phyloP scores from a whole-genome alignment of 2,888 invertebrate genomes.

The Calameuta filiformis region DNA sequence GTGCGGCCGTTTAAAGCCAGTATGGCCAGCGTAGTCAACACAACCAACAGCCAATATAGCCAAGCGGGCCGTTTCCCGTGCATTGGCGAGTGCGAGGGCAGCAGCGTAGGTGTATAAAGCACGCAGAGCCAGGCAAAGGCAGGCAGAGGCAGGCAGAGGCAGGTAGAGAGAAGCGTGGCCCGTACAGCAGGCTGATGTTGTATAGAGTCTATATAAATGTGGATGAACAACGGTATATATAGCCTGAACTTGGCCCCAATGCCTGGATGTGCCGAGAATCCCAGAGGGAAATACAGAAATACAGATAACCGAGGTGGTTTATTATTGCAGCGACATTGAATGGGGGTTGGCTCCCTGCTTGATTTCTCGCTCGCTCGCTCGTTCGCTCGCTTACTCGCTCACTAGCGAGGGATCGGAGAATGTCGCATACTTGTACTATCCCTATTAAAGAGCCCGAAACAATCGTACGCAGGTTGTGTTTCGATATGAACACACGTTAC shows the following conservation, averaged over 20 bases:
- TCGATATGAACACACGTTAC: neutral
- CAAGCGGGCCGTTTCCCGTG: neutral
- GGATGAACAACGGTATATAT: conserved; percentile 45
- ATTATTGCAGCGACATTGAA: conserved; percentile 62
- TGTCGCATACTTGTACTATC: conserved; percentile 3
- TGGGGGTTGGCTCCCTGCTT: conserved; percentile 50
- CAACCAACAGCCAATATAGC: neutral
- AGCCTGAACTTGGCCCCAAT: conserved; percentile 65
- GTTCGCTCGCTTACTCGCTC: conserved; percentile 2
- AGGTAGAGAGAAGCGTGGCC: neutral
- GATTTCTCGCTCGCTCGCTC: conserved; percentile 23
- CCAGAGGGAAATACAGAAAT: conserved; percentile 64
- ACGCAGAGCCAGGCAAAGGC: conserved; percentile 23
- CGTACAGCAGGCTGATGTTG: neutral
- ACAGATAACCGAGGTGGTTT: conserved; percentile 62
- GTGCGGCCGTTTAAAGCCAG: neutral
- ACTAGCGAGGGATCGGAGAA: conserved; percentile 29
- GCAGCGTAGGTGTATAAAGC: neutral
- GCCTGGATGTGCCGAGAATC: conserved; percentile 57
- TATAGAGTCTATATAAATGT: conserved; percentile 37
- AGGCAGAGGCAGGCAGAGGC: conserved; percentile 20
- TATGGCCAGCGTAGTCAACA: neutral
- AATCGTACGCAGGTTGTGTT: neutral
- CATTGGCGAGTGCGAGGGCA: conserved; percentile 1
- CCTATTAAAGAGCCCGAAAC: neutral